Evolutionary conservation across 2,888 invertebrate genomes (phyloP).

Genomic region (Spisula solida): DNA sequence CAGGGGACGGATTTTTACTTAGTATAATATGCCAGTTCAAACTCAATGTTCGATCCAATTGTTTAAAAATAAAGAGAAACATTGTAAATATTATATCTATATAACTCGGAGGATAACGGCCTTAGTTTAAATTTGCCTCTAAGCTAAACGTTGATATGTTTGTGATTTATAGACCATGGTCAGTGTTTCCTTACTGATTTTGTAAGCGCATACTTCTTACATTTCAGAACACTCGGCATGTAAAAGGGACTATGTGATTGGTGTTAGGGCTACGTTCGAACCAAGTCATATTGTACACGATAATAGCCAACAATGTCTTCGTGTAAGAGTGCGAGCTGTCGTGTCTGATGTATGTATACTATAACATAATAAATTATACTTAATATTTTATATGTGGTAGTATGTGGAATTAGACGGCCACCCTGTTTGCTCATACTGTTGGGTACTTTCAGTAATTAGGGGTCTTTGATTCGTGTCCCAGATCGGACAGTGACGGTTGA

Average conservation of each 20-base stretch:
- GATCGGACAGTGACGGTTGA: neutral
- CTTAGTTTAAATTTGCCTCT: too few relatives aligned
- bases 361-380: too few relatives aligned
- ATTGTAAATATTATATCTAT: too few relatives aligned
- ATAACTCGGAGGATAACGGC: too few relatives aligned
- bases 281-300: neutral
- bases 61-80: too few relatives aligned
- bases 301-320: neutral
- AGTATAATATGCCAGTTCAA: too few relatives aligned
- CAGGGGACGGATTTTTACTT: too few relatives aligned
- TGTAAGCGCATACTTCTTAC: neutral
- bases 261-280: neutral
- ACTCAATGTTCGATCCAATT: too few relatives aligned
- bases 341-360: neutral
- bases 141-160: too few relatives aligned
- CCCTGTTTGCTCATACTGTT: neutral
- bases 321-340: neutral
- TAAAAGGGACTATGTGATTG: neutral
- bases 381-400: neutral
- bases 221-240: neutral
- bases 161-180: too few relatives aligned
- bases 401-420: neutral
- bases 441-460: neutral
- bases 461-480: neutral
- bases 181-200: too few relatives aligned